These are phyloP conservation scores for Clarias platycephalus DNA, from an alignment of 2,797 vertebrate species.

Conservation along the genomic window DNA sequence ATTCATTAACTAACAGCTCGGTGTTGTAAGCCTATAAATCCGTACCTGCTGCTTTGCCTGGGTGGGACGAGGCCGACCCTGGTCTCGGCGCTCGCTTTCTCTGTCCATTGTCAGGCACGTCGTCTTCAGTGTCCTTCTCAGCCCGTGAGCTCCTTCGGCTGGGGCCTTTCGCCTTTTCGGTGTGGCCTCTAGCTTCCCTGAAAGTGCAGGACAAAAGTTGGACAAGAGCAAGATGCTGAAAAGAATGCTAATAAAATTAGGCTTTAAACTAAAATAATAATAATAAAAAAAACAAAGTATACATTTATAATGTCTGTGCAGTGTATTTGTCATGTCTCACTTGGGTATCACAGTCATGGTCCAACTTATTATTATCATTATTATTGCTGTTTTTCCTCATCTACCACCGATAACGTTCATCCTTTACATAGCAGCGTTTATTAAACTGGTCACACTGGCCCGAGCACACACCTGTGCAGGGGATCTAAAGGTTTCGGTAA, in stretches of 20 bases:
- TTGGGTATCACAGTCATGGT: conserved; percentile 40
- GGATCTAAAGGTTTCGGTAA: conserved; percentile 65
- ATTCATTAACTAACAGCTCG: neutral
- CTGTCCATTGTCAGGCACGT: conserved; percentile 85
- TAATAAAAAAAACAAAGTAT: neutral
- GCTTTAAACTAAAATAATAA: neutral
- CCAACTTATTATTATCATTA: conserved; percentile 14
- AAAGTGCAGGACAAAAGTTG: conserved; percentile 49
- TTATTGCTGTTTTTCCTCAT: conserved; percentile 79
- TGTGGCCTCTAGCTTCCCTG: conserved; percentile 82
- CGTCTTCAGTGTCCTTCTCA: conserved; percentile 87
- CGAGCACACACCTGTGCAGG: conserved; percentile 72
- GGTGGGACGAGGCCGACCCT: conserved; percentile 74
- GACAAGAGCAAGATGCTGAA: conserved; percentile 55
- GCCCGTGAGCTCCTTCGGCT: conserved; percentile 92
- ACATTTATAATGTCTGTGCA: neutral
- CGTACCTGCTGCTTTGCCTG: conserved; percentile 65
- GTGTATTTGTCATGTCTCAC: conserved; percentile 30
- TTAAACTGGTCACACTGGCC: conserved; percentile 61
- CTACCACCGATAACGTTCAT: conserved; percentile 80
- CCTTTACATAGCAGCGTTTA: conserved; percentile 68
- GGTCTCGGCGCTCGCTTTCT: conserved; percentile 91
- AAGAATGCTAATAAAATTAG: neutral
- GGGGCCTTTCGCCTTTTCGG: conserved; percentile 92
- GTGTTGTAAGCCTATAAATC: too few species aligned